A percentile compares a stretch with the other conserved stretches of the same genome.
These are phyloP conservation scores for Pluvianellus socialis DNA, from an alignment of 2,113 vertebrate genomes.

Conservation along the genomic window DNA sequence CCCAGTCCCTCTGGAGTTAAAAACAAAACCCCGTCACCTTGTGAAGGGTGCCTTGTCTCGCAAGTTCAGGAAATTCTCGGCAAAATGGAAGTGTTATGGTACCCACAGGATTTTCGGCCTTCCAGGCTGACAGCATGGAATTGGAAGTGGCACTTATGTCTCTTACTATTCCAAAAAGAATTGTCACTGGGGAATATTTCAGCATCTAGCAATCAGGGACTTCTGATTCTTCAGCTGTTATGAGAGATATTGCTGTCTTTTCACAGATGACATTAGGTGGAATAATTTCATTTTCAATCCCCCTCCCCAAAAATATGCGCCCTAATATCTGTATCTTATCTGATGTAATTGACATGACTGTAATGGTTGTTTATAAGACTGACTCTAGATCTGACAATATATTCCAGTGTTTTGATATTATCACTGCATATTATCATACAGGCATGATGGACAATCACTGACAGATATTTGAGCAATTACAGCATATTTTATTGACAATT, in stretches of 20 bases:
- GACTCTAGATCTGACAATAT: slow-evolving; percentile 43
- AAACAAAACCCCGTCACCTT: not conserved
- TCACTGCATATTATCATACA: slow-evolving; percentile 5
- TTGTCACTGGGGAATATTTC: slow-evolving; percentile 51
- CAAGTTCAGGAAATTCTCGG: not conserved
- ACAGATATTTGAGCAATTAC: slow-evolving; percentile 52
- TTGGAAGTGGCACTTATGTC: slow-evolving; percentile 51
- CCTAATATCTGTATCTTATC: slow-evolving; percentile 41
- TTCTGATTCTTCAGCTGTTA: slow-evolving; percentile 60
- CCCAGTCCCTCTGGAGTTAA: not conserved
- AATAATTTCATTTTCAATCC: slow-evolving; percentile 50
- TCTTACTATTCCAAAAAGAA: slow-evolving; percentile 58
- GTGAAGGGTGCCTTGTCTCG: not conserved
- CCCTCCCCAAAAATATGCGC: not conserved
- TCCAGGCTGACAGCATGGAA: slow-evolving; percentile 31
- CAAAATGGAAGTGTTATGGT: slow-evolving; percentile 3
- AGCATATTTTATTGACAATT: slow-evolving; percentile 54
- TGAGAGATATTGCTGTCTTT: slow-evolving; percentile 49
- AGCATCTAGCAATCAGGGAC: slow-evolving; percentile 41
- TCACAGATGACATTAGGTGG: slow-evolving; percentile 49
- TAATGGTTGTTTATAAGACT: slow-evolving; percentile 51
- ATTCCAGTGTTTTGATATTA: slow-evolving; percentile 52
- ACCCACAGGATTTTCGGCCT: slow-evolving; percentile 17
- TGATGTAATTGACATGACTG: slow-evolving; percentile 48
- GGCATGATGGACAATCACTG: slow-evolving; percentile 48